These are phyloP conservation scores for Herpailurus yagouaroundi DNA, from an alignment of 2,113 vertebrate species.

Conservation along the genomic window DNA sequence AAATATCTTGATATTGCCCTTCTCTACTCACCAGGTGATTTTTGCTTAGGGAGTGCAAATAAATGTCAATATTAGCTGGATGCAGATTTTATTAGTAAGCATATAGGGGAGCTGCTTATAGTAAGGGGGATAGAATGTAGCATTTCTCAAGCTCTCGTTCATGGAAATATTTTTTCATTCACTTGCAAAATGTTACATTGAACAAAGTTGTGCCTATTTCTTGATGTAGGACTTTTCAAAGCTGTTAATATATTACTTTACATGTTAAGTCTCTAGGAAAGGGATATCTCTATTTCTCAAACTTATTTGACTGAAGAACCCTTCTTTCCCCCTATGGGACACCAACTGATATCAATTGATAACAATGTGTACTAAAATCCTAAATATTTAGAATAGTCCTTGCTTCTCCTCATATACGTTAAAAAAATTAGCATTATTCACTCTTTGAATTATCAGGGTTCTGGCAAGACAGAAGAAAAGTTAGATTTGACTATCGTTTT, in stretches of 20 bases:
- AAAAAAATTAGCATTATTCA: neutral
- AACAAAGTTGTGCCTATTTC: neutral
- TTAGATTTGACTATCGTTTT: neutral
- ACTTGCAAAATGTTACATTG: neutral
- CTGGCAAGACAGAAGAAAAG: neutral
- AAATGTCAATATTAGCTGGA: neutral
- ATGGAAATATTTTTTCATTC: neutral
- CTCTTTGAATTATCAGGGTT: neutral
- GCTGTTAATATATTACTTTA: neutral
- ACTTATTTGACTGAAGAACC: neutral
- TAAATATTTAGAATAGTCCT: neutral
- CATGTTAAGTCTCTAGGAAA: neutral
- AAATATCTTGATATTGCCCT: neutral
- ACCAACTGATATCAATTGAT: neutral
- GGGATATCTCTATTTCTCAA: neutral
- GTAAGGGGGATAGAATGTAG: neutral
- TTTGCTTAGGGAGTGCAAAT: constrained; percentile 1
- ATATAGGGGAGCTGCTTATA: no score
- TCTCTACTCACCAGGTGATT: neutral
- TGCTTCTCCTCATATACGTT: neutral
- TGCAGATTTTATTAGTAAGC: constrained; percentile 5
- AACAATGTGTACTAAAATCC: neutral
- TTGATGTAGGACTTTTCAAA: neutral
- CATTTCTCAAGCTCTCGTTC: constrained; percentile 17
- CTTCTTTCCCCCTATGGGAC: neutral